Evolutionary conservation across 2,113 vertebrate species (phyloP), one percentile per base, ranked within the genome.

Genomic region (Ranitomeya variabilis): DNA sequence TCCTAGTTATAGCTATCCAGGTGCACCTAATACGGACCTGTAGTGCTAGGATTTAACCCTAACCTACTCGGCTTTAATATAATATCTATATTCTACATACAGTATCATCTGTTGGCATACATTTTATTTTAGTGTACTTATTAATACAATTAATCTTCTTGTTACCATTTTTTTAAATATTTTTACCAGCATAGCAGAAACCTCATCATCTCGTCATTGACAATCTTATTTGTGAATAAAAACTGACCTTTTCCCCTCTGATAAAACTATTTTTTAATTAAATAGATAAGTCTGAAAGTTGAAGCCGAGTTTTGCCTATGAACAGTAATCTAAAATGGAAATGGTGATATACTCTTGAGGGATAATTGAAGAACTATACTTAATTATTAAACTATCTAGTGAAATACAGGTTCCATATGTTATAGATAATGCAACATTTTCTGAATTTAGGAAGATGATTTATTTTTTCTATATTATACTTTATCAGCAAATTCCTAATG

Each of bases 401-500:
- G 21, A 84, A 84, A 84, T 71, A 71, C 66, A 84, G 82, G 51
- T 67, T 67, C 45, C 62, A 84, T 45, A 71, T 62, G 80, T 64
- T 81, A 37, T 81, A 81, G 80, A 81, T 81, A 62, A 81, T 60
- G 79, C 57, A 81, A 62, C 26, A 81, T 26, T 69, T 84, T 26
- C 21, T 71, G 82, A 84, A 84, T 71, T 69, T 69, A 69, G 66
- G 45, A 71, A 84, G 82, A 84, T 54, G 3, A 69, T 54, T 84
- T 55, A 23, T 55, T 71, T 83, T 23, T 12, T 71, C 19, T 64
- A 51, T 84, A 55, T 84, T 71, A 71, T n/a, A 69, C 64, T 52
- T 84, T 84, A 84, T 84, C 64, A 71, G 82, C 64, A 84, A 54
- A 84, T 84, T 84, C 66, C 45, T 84, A 84, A 84, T 55, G 82